Percentiles rank a stretch among this genome's conserved stretches.
Evolutionary conservation across 1,140 invertebrate species (phyloP).

Genomic region (Pogonus chalceus): DNA sequence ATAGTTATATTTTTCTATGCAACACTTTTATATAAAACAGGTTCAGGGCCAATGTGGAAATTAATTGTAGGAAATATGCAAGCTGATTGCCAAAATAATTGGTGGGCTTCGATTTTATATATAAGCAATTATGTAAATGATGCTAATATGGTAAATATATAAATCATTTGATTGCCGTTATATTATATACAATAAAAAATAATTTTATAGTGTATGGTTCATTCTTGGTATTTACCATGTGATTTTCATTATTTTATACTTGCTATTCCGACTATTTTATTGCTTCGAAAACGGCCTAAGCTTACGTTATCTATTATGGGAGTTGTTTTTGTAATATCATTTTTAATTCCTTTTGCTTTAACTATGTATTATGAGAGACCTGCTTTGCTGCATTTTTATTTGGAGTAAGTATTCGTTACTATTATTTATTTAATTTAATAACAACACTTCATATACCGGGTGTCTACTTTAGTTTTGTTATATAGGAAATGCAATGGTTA

Average conservation of each 20-base stretch:
- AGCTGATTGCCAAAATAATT: constrained; percentile 30
- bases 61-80: constrained; percentile 23
- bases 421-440: no score
- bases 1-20: constrained; percentile 25
- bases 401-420: constrained; percentile 30
- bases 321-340: constrained; percentile 24
- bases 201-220: constrained; percentile 52
- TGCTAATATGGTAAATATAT: constrained; percentile 29
- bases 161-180: background rate
- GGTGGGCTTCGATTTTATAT: constrained; percentile 46
- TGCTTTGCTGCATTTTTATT: constrained; percentile 40
- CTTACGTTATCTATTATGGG: constrained; percentile 24
- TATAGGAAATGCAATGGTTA: no score
- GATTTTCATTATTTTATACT: constrained; percentile 66
- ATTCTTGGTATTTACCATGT: constrained; percentile 66
- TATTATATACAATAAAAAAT: background rate
- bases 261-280: constrained; percentile 44
- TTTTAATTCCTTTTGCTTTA: constrained; percentile 37
- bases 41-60: constrained; percentile 23
- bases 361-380: constrained; percentile 38
- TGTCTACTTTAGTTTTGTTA: no score
- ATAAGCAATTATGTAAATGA: constrained; percentile 45
- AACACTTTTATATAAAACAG: constrained; percentile 20
- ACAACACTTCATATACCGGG: no score
- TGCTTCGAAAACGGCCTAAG: constrained; percentile 35